Evolutionary conservation across 2,888 invertebrate genomes (phyloP), one percentile per base, ranked within the genome.

Genomic region (Trilocha varians): DNA sequence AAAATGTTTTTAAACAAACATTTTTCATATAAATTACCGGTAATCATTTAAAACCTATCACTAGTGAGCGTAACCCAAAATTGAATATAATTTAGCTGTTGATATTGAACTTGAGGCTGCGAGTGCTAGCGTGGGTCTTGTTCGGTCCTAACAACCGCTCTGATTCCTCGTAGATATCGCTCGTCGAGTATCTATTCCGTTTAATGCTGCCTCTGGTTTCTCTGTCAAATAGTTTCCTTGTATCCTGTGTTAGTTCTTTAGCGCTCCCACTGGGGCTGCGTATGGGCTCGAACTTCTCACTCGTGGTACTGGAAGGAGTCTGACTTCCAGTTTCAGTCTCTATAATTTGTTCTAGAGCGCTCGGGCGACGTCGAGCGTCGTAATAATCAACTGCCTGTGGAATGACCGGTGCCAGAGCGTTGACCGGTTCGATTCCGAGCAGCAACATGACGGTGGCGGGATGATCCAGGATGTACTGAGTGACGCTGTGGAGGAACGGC

Each of bases 371-470:
- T 42, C 76, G 56, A 36, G 85, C 50, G 64, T 87, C 67, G 68
- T 78, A 65, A 71, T 88, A 79, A 59, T 88, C 83, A 47, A 87
- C 57, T 40, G 87, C 15, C 44, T 87, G 49, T 45, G 85, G 56
- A 67, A 87, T 54, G 46, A 74, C 76, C 0, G 83, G 78, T 3
- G 77, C 52, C 2, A 85, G 55, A 48, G 70, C 75, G 36, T 72
- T 86, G 71, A 82, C 79, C 2, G 93, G 88, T 56, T 93, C 91
- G 43, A 94, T 83, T 8, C 93, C 93, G 36, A 94, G 80, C 32
- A 93, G 88, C 33, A 90, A 87, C 70, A 94, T 87, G 13, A 93
- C 92, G 15, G 90, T 88, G 2, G 90, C 89, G 0, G 93, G 92
- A 76, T 94, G 92, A 49, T 91, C 89, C 61, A 90, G 76, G 34